A percentile compares a stretch with the other conserved stretches of the same genome.
phyloP scores from a whole-genome alignment of 2,113 vertebrate genomes.

The Pica pica region DNA sequence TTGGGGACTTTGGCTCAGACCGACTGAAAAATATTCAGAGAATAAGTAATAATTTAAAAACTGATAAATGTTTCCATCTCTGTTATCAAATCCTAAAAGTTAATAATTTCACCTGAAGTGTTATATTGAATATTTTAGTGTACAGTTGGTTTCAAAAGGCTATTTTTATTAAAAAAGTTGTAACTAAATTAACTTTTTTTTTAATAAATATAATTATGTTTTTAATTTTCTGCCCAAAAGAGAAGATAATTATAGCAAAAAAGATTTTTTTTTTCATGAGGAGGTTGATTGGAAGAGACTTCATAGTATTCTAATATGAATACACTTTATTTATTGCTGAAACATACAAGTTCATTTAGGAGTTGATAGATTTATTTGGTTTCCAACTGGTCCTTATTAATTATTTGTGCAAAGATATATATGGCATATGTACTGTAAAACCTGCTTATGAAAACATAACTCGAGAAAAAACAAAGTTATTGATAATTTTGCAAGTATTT shows the following conservation, averaged over 20 bases:
- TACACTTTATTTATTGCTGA: neutral
- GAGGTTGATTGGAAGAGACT: neutral
- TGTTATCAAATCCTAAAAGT: neutral
- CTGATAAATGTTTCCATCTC: neutral
- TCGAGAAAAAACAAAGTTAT: fast-evolving
- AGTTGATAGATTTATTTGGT: neutral
- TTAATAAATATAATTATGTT: neutral
- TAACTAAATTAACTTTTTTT: neutral
- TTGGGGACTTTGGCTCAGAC: neutral
- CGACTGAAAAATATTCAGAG: neutral
- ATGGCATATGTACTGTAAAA: neutral
- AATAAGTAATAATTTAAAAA: neutral
- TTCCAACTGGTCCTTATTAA: neutral
- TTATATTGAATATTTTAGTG: neutral
- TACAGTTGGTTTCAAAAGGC: neutral
- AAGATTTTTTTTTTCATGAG: neutral
- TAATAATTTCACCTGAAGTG: neutral
- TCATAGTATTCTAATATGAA: neutral
- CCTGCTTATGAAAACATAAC: neutral
- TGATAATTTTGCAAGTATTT: neutral
- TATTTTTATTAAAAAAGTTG: neutral
- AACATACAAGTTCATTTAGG: neutral
- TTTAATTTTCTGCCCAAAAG: neutral
- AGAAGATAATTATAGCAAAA: neutral
- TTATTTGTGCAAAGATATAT: neutral